Percentiles rank a stretch among this genome's conserved stretches.
These are phyloP conservation scores for Scyliorhinus canicula DNA, from an alignment of 2,797 vertebrate genomes.

Conservation along the genomic window DNA sequence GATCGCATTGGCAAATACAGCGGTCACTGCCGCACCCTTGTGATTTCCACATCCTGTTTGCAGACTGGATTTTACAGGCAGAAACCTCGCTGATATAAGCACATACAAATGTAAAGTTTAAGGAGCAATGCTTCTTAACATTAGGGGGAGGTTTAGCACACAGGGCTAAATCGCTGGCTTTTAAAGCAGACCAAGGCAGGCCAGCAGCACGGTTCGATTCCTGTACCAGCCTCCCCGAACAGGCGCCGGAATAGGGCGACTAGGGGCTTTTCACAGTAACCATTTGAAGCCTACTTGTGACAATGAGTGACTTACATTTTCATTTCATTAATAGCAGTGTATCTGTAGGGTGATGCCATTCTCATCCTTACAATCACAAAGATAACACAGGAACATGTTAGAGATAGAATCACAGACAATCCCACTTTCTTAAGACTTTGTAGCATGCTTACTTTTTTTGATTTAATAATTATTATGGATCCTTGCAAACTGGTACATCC, in stretches of 20 bases:
- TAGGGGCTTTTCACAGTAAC: no score
- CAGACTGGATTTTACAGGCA: not conserved
- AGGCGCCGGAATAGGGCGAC: no score
- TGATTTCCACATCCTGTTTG: not conserved
- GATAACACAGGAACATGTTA: not conserved
- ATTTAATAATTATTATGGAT: not conserved
- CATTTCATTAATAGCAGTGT: not conserved
- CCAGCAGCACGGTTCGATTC: no score
- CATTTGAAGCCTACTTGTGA: no score
- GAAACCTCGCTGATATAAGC: not conserved
- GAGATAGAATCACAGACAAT: not conserved
- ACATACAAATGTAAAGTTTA: not conserved
- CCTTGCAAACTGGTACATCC: not conserved
- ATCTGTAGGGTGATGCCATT: not conserved
- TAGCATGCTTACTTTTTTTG: not conserved
- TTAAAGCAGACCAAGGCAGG: no score
- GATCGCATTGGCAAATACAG: not conserved
- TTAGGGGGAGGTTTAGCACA: not conserved
- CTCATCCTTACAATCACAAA: not conserved
- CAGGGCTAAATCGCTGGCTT: no score
- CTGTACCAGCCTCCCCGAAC: no score
- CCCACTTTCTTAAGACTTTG: not conserved
- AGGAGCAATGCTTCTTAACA: not conserved
- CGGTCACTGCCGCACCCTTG: not conserved
- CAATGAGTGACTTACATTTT: no score